Evolutionary conservation across 2,888 invertebrate species (phyloP).

Genomic region (Lochmaea crataegi): DNA sequence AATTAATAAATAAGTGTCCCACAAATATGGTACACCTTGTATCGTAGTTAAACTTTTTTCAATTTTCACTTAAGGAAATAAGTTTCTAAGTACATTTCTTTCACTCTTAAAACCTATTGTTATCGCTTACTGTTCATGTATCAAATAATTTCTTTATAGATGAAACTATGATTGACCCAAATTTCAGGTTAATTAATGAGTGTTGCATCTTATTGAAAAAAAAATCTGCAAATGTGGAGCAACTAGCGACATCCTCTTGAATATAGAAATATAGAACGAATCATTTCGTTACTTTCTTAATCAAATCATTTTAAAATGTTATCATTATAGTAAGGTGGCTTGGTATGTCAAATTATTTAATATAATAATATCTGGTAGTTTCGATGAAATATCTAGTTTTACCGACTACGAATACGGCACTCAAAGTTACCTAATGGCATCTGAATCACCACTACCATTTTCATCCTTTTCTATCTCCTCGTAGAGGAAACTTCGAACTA

Average conservation of each 20-base stretch:
- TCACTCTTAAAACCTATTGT: background rate
- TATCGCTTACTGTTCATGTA: background rate
- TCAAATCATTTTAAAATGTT: conserved; percentile 51
- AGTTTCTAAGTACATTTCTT: background rate
- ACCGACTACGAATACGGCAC: no score
- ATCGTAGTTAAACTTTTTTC: background rate
- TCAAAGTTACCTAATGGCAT: no score
- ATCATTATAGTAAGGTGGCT: conserved; percentile 1
- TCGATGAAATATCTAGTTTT: no score
- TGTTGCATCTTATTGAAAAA: conserved; percentile 27
- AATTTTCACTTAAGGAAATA: background rate
- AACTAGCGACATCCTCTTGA: conserved; percentile 56
- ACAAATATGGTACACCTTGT: no score
- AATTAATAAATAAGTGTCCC: no score
- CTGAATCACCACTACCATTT: no score
- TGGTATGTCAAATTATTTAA: background rate
- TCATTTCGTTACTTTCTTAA: conserved; percentile 61
- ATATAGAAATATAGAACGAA: conserved; percentile 56
- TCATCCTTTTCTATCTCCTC: no score
- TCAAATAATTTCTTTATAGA: conserved; percentile 1
- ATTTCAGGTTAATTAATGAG: conserved; percentile 34
- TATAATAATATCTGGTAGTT: background rate
- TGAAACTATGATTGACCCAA: conserved; percentile 33
- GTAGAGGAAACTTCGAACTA: no score
- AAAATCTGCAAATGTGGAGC: conserved; percentile 57